Base-by-base conservation (phyloP, 2,113 vertebrate genomes). In the Ifrita kowaldi region DNA sequence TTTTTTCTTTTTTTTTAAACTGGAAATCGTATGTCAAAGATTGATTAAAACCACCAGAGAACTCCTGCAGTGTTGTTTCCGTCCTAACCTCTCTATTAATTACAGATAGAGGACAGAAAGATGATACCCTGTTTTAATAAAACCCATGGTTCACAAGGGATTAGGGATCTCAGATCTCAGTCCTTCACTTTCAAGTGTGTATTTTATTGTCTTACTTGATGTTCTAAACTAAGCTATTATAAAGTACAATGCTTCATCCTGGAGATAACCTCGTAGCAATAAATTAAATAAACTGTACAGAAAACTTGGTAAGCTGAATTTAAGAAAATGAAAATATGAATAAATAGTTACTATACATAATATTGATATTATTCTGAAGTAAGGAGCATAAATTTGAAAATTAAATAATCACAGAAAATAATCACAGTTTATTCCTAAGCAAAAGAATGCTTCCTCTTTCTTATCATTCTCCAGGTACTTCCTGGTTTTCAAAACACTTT, bases 1-100 rank as follows among this genome's bases (percentile, higher is more conserved):
- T 19, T 27, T 6, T 3, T 3, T 41, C 3, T 65, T 1, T 3
- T 33, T 42, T 33, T 20, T 18, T n/a, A n/a, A 23, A 24, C 11
- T 10, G 7, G 7, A 87, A 92, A 60, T 52, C 0, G 3, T 27
- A 7, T 27, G 18, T 59, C 46, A 85, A 59, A 71, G 60, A 55
- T 30, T 32, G 11, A 74, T 49, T 33, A 67, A 89, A 82, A 59
- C 30, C 2, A 47, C 44, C 33, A 70, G 26, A 87, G 26, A 23
- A 84, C 6, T 42, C 14, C 35, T 6, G 3, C 3, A 44, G 13
- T 28, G 5, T 17, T 42, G 42, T 70, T 76, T 56, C 28, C 3
- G 8, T 15, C 52, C 26, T 39, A 32, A 62, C 32, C 18, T 37
- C 32, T 79, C 22, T 30, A 12, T 65, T 69, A 52, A 23, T 27